phyloP scores from a whole-genome alignment of 2,888 invertebrate genomes.

The Augiades crinisus region DNA sequence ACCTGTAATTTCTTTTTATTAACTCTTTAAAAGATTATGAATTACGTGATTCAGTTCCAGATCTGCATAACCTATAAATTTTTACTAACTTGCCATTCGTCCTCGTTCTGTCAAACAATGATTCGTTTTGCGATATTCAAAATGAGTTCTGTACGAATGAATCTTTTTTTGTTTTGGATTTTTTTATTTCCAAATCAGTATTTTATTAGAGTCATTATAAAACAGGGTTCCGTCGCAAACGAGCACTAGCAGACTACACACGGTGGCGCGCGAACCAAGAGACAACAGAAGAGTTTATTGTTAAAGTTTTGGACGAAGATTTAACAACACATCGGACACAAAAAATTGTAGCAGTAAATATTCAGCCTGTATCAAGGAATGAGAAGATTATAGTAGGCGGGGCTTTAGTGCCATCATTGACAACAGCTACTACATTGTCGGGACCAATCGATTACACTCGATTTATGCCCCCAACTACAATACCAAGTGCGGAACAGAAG shows the following conservation, averaged over 20 bases:
- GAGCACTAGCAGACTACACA: slow-evolving; percentile 60
- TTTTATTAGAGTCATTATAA: not conserved
- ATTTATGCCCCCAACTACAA: slow-evolving; percentile 55
- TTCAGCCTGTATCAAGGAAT: slow-evolving; percentile 46
- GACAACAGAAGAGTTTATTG: slow-evolving; percentile 61
- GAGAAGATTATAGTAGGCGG: slow-evolving; percentile 62
- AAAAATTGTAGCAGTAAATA: slow-evolving; percentile 59
- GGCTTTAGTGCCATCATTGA: slow-evolving; percentile 46
- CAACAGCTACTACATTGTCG: slow-evolving; percentile 32
- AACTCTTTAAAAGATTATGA: too few relatives aligned
- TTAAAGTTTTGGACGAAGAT: slow-evolving; percentile 72
- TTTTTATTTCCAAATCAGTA: too few relatives aligned
- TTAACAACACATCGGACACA: slow-evolving; percentile 43
- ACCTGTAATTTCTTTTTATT: too few relatives aligned
- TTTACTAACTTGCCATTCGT: too few relatives aligned
- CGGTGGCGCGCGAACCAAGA: slow-evolving; percentile 59
- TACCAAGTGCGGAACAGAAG: slow-evolving; percentile 25
- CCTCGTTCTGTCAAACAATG: too few relatives aligned
- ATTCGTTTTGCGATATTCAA: too few relatives aligned
- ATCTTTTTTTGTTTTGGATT: too few relatives aligned
- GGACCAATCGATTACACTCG: slow-evolving; percentile 54
- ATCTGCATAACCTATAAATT: too few relatives aligned
- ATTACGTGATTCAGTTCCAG: too few relatives aligned
- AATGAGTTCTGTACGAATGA: too few relatives aligned
- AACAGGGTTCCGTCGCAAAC: slow-evolving; percentile 57